Base-by-base conservation (phyloP, 2,797 vertebrate species). In the Sebastes minor region DNA sequence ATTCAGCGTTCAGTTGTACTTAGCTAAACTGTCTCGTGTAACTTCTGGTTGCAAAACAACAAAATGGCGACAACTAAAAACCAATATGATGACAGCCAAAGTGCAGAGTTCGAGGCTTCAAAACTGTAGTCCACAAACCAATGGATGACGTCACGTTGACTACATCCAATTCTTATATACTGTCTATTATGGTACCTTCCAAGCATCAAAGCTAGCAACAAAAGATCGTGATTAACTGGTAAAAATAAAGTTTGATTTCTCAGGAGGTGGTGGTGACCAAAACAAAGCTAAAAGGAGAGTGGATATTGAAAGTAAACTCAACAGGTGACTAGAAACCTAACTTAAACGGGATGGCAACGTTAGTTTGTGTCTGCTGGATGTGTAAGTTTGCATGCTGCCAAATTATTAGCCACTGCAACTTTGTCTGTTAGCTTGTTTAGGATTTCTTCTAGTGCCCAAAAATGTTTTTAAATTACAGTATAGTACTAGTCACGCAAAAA, bases 151-250 rank as follows among this genome's bases (percentile, higher is more conserved):
- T 52, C 49, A 52, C 49, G 4, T 8, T 9, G 49, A 52, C 42
- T 46, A 46, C 9, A n/a, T 0, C 49, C 20, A 20, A 20, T n/a
- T 52, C 20, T n/a, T 0, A n/a, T 0, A n/a, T 52, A 52, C 49
- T 20, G 49, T n/a, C 9, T 52, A 10, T 52, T 2, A 52, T 52
- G 49, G 4, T n/a, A n/a, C 20, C 49, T n/a, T 33, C 13, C 13
- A 30, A 23, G 10, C 64, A 49, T 4, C 11, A 22, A 52, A n/a
- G 1, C 46, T 11, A 30, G 12, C 0, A 8, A 72, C 2, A 8
- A 20, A 20, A 25, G n/a, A 9, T 23, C 1, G 8, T 2, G 13
- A 49, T 56, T 8, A 69, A 32, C 18, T 23, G n/a, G 12, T 23
- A 28, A 10, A 33, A 49, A 63, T 23, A 52, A 33, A 46, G 12